Evolutionary conservation across 2,113 vertebrate species (phyloP).

Genomic region (Oryzias melastigma): DNA sequence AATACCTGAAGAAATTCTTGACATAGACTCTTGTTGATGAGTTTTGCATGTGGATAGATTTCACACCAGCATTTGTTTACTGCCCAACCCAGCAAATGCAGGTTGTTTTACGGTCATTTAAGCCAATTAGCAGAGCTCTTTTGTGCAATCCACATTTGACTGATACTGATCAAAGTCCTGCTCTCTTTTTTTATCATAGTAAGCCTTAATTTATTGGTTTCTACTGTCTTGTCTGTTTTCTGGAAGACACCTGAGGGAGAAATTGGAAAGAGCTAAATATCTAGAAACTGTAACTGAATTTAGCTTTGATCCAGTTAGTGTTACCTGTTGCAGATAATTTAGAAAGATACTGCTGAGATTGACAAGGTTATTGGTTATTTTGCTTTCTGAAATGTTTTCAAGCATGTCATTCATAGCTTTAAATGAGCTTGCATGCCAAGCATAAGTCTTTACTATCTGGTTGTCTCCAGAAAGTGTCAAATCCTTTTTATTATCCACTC

Average conservation of each 20-base stretch:
- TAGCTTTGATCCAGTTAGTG: not conserved
- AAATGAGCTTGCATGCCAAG: too few species aligned
- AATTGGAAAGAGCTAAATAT: not conserved
- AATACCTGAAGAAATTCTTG: not conserved
- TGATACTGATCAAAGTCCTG: not conserved
- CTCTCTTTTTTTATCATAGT: not conserved
- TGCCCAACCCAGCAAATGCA: not conserved
- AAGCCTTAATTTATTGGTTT: not conserved
- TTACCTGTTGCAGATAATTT: not conserved
- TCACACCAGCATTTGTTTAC: not conserved
- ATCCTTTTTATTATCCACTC: too few species aligned
- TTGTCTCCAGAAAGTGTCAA: too few species aligned
- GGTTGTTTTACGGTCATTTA: not conserved
- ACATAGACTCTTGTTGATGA: not conserved
- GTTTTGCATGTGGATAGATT: not conserved
- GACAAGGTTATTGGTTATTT: too few species aligned
- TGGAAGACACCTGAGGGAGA: not conserved
- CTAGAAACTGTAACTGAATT: not conserved
- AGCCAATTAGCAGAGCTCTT: not conserved
- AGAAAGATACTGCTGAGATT: not conserved
- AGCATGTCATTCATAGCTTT: too few species aligned
- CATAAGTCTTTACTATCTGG: too few species aligned
- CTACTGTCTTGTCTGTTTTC: not conserved
- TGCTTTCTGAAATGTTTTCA: too few species aligned
- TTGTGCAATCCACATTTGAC: constrained; percentile 3